A percentile compares a stretch with the other conserved stretches of the same genome.
phyloP scores from a whole-genome alignment of 2,113 vertebrate genomes.

The Mesocricetus auratus region DNA sequence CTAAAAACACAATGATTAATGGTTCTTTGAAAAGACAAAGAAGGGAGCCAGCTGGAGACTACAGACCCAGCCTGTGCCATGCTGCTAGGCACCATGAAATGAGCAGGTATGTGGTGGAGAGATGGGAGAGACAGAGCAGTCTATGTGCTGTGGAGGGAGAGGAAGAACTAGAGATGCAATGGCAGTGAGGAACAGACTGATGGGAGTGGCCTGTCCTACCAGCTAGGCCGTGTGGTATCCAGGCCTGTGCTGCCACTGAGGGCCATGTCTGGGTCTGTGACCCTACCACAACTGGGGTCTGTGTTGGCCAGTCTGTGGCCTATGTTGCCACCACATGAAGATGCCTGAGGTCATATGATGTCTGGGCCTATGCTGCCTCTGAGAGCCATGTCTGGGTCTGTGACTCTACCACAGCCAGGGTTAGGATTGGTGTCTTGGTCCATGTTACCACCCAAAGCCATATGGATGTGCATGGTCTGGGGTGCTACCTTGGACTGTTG shows the following conservation, averaged over 20 bases:
- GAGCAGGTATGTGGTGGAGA: not conserved
- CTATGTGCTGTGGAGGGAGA: not conserved
- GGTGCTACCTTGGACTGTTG: not conserved
- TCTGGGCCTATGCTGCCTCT: not conserved
- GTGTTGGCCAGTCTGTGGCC: not conserved
- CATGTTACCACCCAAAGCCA: not conserved
- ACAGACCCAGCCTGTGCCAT: not conserved
- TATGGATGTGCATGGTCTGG: not conserved
- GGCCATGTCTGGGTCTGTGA: not conserved
- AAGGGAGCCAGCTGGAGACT: not conserved
- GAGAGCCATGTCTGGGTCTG: not conserved
- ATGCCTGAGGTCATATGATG: not conserved
- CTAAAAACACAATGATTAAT: not conserved
- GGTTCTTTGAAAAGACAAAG: not conserved
- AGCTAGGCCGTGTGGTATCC: not conserved
- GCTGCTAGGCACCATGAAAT: not conserved
- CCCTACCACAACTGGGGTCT: not conserved
- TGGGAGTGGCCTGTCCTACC: not conserved
- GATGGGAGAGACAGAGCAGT: not conserved
- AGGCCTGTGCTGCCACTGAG: not conserved
- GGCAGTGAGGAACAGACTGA: not conserved
- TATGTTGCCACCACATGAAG: not conserved
- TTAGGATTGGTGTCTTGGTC: not conserved
- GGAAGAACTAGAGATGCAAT: not conserved
- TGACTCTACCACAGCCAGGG: not conserved